These are phyloP conservation scores for Microhierax caerulescens DNA, from an alignment of 2,797 vertebrate species.

Conservation along the genomic window DNA sequence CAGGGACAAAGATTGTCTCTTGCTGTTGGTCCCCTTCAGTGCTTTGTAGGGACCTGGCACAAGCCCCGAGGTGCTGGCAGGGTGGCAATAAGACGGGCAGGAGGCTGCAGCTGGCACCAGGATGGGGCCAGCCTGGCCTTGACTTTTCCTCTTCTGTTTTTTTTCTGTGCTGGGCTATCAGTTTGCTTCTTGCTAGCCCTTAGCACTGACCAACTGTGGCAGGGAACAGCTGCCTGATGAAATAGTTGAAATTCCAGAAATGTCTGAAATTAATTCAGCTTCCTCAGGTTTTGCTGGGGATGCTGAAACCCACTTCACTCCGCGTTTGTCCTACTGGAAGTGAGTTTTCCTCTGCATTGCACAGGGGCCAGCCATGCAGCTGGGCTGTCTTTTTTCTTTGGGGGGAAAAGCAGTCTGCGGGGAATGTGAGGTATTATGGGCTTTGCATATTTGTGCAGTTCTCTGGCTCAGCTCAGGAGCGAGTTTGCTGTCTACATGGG, in stretches of 20 bases:
- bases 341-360: neutral
- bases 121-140: neutral
- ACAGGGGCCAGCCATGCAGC: neutral
- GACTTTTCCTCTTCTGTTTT: neutral
- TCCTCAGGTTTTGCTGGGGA: neutral
- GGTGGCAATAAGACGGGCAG: neutral
- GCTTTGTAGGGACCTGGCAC: neutral
- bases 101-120: fast-evolving
- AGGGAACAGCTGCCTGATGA: neutral
- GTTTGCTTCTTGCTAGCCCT: neutral
- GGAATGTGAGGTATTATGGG: fast-evolving
- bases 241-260: conserved; percentile 20
- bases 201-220: neutral
- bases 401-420: neutral
- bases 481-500: neutral
- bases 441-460: neutral
- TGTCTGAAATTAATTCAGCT: neutral
- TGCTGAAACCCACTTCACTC: neutral
- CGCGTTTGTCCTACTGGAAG: neutral
- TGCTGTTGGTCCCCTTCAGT: neutral
- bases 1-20: neutral
- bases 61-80: neutral
- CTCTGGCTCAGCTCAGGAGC: neutral
- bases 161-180: neutral
- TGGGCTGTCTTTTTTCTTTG: neutral